These are phyloP conservation scores for Serinus canaria DNA, from an alignment of 2,113 vertebrate species.

Conservation along the genomic window DNA sequence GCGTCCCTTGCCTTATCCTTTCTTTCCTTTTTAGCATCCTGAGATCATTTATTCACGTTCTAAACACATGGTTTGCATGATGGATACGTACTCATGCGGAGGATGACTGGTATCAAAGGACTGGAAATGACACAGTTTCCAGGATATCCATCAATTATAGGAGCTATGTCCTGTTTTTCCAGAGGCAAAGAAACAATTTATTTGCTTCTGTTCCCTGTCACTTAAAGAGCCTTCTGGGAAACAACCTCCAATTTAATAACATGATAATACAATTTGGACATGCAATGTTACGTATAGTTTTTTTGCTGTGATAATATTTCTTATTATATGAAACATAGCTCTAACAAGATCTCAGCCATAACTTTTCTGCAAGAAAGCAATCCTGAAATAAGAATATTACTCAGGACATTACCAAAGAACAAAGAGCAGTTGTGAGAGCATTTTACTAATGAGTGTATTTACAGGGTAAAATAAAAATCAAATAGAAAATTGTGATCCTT, in stretches of 20 bases:
- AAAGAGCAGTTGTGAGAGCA: background rate
- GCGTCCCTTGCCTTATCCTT: background rate
- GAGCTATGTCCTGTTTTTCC: background rate
- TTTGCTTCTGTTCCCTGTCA: background rate
- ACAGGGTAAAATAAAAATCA: background rate
- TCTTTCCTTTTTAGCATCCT: background rate
- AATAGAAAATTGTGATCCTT: background rate
- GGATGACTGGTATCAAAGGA: background rate
- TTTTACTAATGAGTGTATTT: background rate
- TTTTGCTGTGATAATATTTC: background rate
- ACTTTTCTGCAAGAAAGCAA: background rate
- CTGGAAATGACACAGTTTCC: background rate
- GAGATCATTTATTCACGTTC: fast-evolving
- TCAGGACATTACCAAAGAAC: background rate
- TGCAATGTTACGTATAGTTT: background rate
- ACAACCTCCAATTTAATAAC: background rate
- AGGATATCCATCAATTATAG: fast-evolving
- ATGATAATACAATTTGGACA: background rate
- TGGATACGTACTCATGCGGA: fast-evolving
- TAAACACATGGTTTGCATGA: fast-evolving
- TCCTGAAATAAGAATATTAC: background rate
- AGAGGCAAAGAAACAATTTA: background rate
- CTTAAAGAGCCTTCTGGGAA: background rate
- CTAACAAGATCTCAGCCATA: background rate
- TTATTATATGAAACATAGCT: background rate